Percentiles rank a stretch among this genome's conserved stretches.
Conservation (phyloP, 2,113 vertebrate genomes). For the Meles meles region DNA sequence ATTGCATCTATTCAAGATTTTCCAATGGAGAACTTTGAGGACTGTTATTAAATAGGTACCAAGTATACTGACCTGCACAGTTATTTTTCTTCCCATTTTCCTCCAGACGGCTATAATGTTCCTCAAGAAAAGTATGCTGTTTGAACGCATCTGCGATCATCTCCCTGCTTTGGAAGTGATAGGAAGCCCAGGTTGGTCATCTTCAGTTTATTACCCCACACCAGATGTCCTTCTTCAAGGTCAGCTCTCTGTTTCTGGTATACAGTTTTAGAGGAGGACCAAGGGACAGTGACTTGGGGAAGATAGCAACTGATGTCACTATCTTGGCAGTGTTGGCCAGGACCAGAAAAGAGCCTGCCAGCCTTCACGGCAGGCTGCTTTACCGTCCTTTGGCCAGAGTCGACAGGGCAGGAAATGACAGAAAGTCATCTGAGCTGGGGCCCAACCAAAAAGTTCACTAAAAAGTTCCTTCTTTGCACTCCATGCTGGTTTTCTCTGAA, state of each 20-base stretch:
- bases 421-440: background rate
- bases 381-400: background rate
- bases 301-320: background rate
- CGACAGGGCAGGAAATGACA: background rate
- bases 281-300: background rate
- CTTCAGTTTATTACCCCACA: background rate
- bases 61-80: background rate
- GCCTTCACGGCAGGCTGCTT: background rate
- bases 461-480: slow-evolving; percentile 15
- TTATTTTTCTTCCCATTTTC: background rate
- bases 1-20: background rate
- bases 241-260: background rate
- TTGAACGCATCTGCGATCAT: background rate
- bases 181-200: background rate
- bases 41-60: background rate
- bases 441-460: background rate
- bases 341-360: background rate
- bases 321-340: background rate
- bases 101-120: background rate
- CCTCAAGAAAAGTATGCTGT: background rate
- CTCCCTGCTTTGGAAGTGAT: background rate
- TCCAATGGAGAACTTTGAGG: background rate
- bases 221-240: background rate
- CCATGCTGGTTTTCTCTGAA: slow-evolving; percentile 27
- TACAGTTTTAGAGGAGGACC: background rate